Conservation (phyloP, 1,140 invertebrate genomes). For the Cardiocondyla obscurior region DNA sequence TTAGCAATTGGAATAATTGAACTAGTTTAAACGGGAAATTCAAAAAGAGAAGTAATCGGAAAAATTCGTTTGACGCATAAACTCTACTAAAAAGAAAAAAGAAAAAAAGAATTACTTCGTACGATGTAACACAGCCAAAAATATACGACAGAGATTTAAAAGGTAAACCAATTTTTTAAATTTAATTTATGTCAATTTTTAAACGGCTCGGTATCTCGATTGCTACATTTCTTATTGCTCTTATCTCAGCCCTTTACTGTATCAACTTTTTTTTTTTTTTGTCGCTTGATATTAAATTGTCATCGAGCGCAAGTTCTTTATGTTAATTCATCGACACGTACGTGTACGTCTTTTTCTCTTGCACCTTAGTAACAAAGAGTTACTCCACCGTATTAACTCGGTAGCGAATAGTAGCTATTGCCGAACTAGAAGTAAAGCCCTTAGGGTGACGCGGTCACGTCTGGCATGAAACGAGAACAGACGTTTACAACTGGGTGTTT, state of each 20-base stretch:
- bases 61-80: slow-evolving; percentile 10
- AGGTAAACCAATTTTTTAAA: background rate
- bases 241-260: no score
- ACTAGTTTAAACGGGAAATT: slow-evolving; percentile 2
- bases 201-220: no score
- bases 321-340: slow-evolving; percentile 17
- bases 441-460: slow-evolving; percentile 65
- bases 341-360: slow-evolving; percentile 11
- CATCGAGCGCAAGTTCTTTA: background rate
- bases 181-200: background rate
- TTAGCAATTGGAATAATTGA: slow-evolving; percentile 33
- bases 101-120: background rate
- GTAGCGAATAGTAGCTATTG: slow-evolving; percentile 45
- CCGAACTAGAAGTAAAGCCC: slow-evolving; percentile 37
- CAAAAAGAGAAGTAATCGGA: background rate
- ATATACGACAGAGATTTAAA: background rate
- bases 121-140: background rate
- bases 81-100: background rate
- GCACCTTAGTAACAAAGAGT: slow-evolving; percentile 3
- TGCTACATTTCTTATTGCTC: no score
- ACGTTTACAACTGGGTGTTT: slow-evolving; percentile 82
- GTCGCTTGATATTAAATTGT: no score
- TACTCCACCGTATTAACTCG: slow-evolving; percentile 38
- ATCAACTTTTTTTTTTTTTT: no score
- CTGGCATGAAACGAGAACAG: slow-evolving; percentile 81